These are phyloP conservation scores for Cottus gobio DNA, from an alignment of 2,113 vertebrate species.

Conservation along the genomic window DNA sequence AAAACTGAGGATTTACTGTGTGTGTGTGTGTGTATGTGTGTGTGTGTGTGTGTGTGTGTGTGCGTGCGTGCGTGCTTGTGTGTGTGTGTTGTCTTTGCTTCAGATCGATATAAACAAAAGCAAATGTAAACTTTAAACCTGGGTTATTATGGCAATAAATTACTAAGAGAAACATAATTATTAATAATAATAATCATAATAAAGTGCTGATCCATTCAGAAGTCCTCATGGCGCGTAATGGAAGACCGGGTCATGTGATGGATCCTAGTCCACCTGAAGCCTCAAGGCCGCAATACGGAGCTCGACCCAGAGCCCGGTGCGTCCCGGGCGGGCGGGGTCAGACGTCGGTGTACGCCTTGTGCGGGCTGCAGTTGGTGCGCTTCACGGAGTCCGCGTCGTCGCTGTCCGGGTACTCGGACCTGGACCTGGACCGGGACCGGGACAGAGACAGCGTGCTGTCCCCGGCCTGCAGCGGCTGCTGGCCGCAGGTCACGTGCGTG, in stretches of 20 bases:
- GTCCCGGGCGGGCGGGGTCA: not conserved
- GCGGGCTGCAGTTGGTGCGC: slow-evolving; percentile 89
- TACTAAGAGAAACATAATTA: slow-evolving; percentile 49
- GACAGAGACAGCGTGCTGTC: slow-evolving; percentile 87
- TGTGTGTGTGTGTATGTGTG: slow-evolving; percentile 15
- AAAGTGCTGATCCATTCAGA: slow-evolving; percentile 69
- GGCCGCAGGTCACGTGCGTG: slow-evolving; percentile 93
- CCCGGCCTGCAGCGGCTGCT: slow-evolving; percentile 84
- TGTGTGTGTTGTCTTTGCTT: slow-evolving; percentile 1
- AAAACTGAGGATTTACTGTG: not conserved
- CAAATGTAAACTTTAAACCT: slow-evolving; percentile 58
- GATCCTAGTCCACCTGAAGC: slow-evolving; percentile 26
- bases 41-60: not conserved
- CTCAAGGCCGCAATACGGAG: no score
- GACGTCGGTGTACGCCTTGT: slow-evolving; percentile 86
- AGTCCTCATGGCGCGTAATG: slow-evolving; percentile 42
- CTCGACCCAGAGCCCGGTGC: slow-evolving; percentile 66
- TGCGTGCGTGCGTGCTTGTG: not conserved
- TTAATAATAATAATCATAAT: not conserved
- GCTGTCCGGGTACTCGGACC: no score
- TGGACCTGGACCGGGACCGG: slow-evolving; percentile 90
- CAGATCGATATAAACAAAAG: slow-evolving; percentile 11
- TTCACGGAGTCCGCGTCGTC: slow-evolving; percentile 87
- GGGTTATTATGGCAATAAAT: slow-evolving; percentile 38
- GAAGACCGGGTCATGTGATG: slow-evolving; percentile 62